Evolutionary conservation across 2,113 vertebrate species (phyloP), one percentile per base, ranked within the genome.

Genomic region (Planiliza haematocheilus): DNA sequence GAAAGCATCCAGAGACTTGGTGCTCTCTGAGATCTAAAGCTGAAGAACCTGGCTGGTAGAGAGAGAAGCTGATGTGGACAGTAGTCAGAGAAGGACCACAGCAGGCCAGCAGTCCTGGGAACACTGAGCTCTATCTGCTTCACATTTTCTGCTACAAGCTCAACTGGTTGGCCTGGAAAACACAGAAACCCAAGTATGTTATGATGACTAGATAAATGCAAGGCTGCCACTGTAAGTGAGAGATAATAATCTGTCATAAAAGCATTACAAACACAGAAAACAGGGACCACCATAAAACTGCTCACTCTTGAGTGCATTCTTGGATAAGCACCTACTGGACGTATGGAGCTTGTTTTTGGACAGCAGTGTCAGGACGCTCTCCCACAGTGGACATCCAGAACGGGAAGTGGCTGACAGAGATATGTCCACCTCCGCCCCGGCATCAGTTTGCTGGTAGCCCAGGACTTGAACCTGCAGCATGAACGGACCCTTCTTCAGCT

Each of bases 401-500:
- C 63, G 67, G 34, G 83, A 84, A 1, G 65, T 68, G 24, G 88
- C 89, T 13, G 82, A 78, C 58, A 92, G 81, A 48, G 55, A 11
- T 24, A 93, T 41, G 70, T 93, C 91, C 76, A 93, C 92, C 61
- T 93, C 92, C 70, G 89, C 89, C 4, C 92, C 91, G 3, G 59
- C 55, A 9, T 85, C 77, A 1, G 60, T 60, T 0, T n/a, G 56
- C 58, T 79, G 80, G 70, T 92, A 93, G 21, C 53, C 71, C 68
- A 78, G 45, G 17, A 93, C 88, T 68, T 20, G 10, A 10, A 68
- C 89, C 66, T 76, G 85, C 74, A 93, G 81, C 4, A 1, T 59
- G 68, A 93, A 93, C 0, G 66, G 70, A 14, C 90, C 89, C 77
- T 86, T 93, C 83, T 92, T 93, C 81, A 93, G 74, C 67, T 93